Percentiles rank a stretch among this genome's conserved stretches.
Conservation (phyloP, 2,113 vertebrate species). For the Serilophus lunatus region DNA sequence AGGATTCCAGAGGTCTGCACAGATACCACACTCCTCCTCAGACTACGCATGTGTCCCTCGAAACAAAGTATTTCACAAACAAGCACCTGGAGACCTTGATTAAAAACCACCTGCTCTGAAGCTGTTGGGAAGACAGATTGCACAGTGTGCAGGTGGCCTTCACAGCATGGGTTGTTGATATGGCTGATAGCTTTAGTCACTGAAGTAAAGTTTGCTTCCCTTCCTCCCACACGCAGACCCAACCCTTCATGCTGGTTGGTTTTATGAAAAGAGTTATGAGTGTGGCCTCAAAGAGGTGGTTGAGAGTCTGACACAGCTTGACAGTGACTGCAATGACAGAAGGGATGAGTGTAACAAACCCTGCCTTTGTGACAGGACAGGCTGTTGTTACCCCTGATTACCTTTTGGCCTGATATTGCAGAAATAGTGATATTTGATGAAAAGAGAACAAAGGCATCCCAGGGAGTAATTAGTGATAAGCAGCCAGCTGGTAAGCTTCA, state of each 20-base stretch:
- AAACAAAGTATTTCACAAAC: slow-evolving; percentile 34
- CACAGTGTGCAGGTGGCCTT: neutral
- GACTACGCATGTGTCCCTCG: neutral
- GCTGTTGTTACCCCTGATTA: neutral
- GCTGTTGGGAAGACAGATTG: neutral
- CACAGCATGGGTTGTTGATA: neutral
- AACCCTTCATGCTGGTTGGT: neutral
- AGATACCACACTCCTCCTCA: neutral
- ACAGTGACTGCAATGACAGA: neutral
- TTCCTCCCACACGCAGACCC: neutral
- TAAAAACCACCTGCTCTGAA: slow-evolving; percentile 29
- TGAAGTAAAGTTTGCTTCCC: neutral
- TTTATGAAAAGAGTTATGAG: neutral
- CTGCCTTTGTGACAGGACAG: neutral
- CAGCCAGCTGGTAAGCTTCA: neutral
- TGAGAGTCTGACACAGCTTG: neutral
- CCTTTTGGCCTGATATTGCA: neutral
- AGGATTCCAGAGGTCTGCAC: slow-evolving; percentile 29
- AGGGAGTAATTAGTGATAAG: neutral
- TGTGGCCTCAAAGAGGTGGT: neutral
- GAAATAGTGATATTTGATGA: neutral
- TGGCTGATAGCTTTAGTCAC: neutral
- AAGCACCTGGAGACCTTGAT: slow-evolving; percentile 53
- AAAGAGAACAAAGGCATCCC: neutral
- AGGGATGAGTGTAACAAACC: neutral